Conservation (phyloP, 2,888 invertebrate genomes). For the Buathra laborator region DNA sequence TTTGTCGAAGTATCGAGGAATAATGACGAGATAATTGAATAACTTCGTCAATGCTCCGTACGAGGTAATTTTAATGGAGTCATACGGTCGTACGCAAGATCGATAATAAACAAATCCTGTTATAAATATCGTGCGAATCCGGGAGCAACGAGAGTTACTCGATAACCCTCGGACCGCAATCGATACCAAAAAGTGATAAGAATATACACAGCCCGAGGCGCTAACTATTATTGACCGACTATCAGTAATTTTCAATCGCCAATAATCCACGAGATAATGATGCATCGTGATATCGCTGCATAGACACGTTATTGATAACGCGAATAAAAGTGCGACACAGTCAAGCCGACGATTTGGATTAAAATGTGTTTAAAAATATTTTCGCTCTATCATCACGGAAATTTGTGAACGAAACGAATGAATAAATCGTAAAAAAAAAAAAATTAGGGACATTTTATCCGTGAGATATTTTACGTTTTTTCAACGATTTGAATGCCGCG, state of each 20-base stretch:
- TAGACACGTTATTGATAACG: background rate
- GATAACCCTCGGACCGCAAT: slow-evolving; percentile 49
- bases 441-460: no score
- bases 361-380: no score
- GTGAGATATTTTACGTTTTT: no score
- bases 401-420: no score
- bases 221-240: background rate
- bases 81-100: background rate
- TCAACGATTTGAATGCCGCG: no score
- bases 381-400: no score
- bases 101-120: slow-evolving; percentile 21
- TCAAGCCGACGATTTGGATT: no score
- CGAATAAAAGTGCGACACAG: no score
- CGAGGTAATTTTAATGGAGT: slow-evolving; percentile 3
- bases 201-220: background rate
- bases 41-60: background rate
- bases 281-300: background rate
- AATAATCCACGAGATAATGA: background rate
- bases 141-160: slow-evolving; percentile 49
- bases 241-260: background rate
- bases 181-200: slow-evolving; percentile 17
- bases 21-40: background rate
- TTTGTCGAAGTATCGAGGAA: no score
- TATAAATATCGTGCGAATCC: slow-evolving; percentile 47
- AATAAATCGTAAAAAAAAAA: no score